Evolutionary conservation across 2,888 invertebrate species (phyloP).

Genomic region (Lasiommata megera): DNA sequence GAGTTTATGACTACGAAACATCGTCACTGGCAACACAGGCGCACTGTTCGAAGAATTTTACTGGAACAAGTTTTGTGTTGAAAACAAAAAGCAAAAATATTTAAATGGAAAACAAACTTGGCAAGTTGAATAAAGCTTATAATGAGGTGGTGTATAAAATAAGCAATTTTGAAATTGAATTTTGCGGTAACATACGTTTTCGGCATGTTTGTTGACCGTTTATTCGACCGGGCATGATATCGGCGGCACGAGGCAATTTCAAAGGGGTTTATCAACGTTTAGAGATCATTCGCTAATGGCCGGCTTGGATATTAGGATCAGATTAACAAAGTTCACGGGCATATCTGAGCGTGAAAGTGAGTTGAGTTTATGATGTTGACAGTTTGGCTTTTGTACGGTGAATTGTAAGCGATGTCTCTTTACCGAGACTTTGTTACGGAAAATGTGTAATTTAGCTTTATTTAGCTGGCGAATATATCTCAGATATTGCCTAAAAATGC

Average conservation of each 20-base stretch:
- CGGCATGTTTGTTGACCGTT: neutral
- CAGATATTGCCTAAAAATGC: too few species aligned
- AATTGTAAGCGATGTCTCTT: neutral
- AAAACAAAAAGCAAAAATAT: too few species aligned
- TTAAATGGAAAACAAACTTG: too few species aligned
- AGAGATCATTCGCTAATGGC: conserved; percentile 38
- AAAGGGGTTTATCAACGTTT: conserved; percentile 33
- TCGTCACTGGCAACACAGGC: too few species aligned
- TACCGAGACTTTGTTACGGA: too few species aligned
- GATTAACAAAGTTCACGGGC: conserved; percentile 24
- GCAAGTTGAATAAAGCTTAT: neutral
- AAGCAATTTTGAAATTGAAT: conserved; percentile 4
- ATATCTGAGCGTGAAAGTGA: neutral
- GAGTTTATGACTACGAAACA: too few species aligned
- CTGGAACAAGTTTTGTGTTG: too few species aligned
- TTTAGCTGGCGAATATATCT: too few species aligned
- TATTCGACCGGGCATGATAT: conserved; percentile 26
- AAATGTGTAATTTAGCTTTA: too few species aligned
- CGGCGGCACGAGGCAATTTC: conserved; percentile 38
- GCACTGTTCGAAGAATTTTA: too few species aligned
- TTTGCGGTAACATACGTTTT: neutral
- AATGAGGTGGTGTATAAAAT: neutral
- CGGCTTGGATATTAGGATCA: conserved; percentile 31
- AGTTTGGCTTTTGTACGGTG: neutral
- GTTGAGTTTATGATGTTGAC: neutral